Percentiles rank a stretch among this genome's conserved stretches.
These are phyloP conservation scores for Opisthocomus hoazin DNA, from an alignment of 2,113 vertebrate genomes.

Conservation along the genomic window DNA sequence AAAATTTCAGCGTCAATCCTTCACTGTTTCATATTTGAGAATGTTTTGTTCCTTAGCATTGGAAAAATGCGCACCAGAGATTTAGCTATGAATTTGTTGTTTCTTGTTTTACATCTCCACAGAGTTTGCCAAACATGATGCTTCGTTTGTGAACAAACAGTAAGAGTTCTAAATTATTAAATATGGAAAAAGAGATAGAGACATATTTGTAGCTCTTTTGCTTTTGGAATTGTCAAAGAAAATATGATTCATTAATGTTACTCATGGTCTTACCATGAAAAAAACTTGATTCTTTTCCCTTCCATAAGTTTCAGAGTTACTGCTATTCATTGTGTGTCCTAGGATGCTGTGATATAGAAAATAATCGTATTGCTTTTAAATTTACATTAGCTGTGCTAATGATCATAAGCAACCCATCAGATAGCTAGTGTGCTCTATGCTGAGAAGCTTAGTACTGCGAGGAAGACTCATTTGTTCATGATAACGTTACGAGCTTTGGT, in stretches of 20 bases:
- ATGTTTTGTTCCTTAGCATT: neutral
- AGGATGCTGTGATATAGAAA: neutral
- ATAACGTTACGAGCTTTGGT: accelerated
- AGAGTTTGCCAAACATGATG: constrained; percentile 7
- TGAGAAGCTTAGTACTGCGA: neutral
- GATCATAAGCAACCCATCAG: neutral
- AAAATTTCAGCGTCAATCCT: neutral
- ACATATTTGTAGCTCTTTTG: neutral
- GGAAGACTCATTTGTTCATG: neutral
- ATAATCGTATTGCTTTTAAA: neutral
- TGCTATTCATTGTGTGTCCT: neutral
- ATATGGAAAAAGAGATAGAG: neutral
- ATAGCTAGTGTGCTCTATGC: accelerated
- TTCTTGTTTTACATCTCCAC: neutral
- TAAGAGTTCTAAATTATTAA: constrained; percentile 38
- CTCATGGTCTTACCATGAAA: neutral
- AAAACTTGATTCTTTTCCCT: neutral
- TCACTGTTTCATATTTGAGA: neutral
- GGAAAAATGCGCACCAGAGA: neutral
- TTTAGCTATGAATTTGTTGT: neutral
- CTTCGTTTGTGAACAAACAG: constrained; percentile 35
- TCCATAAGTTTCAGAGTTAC: neutral
- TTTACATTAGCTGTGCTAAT: neutral
- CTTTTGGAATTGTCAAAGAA: neutral
- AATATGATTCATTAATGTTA: neutral